Evolutionary conservation across 2,797 vertebrate species (phyloP).

Genomic region (Knipowitschia caucasica): DNA sequence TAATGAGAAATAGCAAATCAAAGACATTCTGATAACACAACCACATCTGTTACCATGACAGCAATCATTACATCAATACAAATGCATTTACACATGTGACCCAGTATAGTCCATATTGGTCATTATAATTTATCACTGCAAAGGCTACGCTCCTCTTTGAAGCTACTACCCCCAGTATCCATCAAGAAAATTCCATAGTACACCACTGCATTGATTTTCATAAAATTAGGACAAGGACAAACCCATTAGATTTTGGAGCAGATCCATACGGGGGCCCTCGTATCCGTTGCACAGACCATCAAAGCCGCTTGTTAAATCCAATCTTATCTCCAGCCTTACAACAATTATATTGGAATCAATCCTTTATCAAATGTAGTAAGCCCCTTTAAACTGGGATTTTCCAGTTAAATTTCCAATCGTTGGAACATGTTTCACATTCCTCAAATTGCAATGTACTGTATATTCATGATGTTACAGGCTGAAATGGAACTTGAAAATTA

Average conservation of each 20-base stretch:
- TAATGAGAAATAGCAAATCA: neutral
- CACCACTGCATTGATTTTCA: slow-evolving; percentile 8
- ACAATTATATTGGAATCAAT: neutral
- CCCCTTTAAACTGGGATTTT: neutral
- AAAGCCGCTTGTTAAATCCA: slow-evolving; percentile 1
- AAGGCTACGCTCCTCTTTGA: neutral
- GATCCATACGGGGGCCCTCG: neutral
- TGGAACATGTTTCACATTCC: no score
- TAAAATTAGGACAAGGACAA: slow-evolving; percentile 11
- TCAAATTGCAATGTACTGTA: no score
- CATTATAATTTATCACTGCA: slow-evolving; percentile 3
- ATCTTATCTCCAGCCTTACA: neutral
- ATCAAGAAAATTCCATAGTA: slow-evolving; percentile 3
- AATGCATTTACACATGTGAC: slow-evolving; percentile 9
- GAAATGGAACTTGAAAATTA: no score
- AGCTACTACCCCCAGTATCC: neutral
- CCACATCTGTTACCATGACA: neutral
- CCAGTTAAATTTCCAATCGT: no score
- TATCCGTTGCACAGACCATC: neutral
- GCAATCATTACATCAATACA: slow-evolving; percentile 7
- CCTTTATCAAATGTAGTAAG: neutral
- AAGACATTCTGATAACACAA: neutral
- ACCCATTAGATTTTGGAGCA: slow-evolving; percentile 7
- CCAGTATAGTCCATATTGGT: neutral
- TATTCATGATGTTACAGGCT: no score